A percentile compares a stretch with the other conserved stretches of the same genome.
Conservation (phyloP, 2,888 invertebrate genomes). For the Platycheirus albimanus region DNA sequence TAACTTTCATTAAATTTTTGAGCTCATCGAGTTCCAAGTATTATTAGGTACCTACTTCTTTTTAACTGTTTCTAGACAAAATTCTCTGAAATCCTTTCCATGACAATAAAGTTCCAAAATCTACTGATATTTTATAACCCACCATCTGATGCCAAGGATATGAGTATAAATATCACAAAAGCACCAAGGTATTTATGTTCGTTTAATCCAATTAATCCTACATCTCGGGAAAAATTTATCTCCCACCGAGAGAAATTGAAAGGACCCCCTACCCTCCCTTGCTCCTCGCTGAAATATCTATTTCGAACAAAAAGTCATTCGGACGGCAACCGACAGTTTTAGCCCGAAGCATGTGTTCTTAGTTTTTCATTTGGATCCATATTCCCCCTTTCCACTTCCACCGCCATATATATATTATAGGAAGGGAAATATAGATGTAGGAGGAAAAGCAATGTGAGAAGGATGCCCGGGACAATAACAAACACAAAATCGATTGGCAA, state of each 20-base stretch:
- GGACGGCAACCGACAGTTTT: conserved; percentile 43
- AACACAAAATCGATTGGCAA: conserved; percentile 76
- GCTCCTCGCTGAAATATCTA: conserved; percentile 38
- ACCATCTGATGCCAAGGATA: conserved; percentile 64
- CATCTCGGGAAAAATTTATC: conserved; percentile 69
- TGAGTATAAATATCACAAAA: conserved; percentile 64
- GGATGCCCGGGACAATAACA: conserved; percentile 74
- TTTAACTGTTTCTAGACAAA: not conserved
- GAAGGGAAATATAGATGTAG: conserved; percentile 30
- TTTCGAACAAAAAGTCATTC: conserved; percentile 64
- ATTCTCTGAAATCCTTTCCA: not conserved
- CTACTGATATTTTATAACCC: conserved; percentile 4
- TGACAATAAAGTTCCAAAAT: conserved; percentile 24
- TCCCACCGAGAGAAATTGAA: conserved; percentile 60
- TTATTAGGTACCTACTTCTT: too few species aligned
- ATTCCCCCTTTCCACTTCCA: too few species aligned
- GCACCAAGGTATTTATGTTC: conserved; percentile 68
- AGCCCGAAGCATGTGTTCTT: conserved; percentile 66
- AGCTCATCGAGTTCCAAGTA: too few species aligned
- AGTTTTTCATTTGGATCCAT: conserved; percentile 59
- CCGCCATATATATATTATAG: not conserved
- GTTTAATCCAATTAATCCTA: conserved; percentile 71
- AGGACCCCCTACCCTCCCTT: conserved; percentile 38
- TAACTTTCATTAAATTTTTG: too few species aligned
- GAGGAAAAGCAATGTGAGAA: conserved; percentile 37